Conservation (phyloP, 2,797 vertebrate genomes). For the Enteromius fasciolatus region DNA sequence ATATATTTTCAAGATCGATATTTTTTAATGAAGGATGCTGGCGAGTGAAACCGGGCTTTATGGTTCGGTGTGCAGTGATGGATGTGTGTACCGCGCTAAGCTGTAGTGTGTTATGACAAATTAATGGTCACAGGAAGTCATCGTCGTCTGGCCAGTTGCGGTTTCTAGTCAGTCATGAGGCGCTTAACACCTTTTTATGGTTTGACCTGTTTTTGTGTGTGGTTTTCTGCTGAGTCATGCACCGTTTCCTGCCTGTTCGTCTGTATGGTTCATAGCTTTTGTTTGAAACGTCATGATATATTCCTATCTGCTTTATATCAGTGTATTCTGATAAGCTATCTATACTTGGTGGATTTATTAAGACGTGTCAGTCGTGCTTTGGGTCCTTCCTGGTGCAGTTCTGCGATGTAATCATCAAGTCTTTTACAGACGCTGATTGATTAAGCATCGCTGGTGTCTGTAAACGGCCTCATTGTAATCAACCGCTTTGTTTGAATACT, state of each 20-base stretch:
- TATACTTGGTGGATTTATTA: background rate
- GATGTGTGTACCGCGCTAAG: conserved; percentile 13
- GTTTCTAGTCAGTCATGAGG: conserved; percentile 18
- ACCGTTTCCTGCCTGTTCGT: conserved; percentile 20
- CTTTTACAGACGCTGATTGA: conserved; percentile 40
- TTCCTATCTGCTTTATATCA: background rate
- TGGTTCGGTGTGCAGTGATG: conserved; percentile 19
- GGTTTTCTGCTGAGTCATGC: conserved; percentile 41
- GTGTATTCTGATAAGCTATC: background rate
- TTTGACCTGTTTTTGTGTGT: conserved; percentile 44
- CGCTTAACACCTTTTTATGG: conserved; percentile 22
- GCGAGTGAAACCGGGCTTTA: background rate
- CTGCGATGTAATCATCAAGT: conserved; percentile 9
- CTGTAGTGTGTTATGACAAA: conserved; percentile 15
- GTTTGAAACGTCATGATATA: background rate
- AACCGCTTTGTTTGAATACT: conserved; percentile 28
- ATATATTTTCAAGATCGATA: conserved; percentile 33
- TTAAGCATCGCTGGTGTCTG: conserved; percentile 45
- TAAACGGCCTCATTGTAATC: conserved; percentile 25
- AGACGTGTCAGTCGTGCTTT: background rate
- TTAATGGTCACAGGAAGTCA: conserved; percentile 31
- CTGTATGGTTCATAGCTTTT: background rate
- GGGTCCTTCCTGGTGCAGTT: background rate
- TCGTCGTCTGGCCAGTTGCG: conserved; percentile 8
- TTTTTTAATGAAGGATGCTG: conserved; percentile 36